These are phyloP conservation scores for Pantherophis vulpinus DNA, from an alignment of 2,797 vertebrate genomes.

Conservation along the genomic window DNA sequence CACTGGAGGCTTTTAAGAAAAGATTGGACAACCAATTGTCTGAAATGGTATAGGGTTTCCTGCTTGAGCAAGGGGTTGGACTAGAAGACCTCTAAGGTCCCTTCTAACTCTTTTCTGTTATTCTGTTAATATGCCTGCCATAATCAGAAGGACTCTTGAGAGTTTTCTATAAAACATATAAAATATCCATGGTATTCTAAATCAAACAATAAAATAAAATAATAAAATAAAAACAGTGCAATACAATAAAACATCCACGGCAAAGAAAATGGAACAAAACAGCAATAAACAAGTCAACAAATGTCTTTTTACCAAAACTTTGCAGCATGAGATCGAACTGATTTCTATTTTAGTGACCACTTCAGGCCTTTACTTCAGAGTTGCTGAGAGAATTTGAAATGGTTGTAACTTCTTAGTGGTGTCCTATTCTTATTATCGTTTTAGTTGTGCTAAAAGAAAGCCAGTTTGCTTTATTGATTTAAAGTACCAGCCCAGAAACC, in stretches of 20 bases:
- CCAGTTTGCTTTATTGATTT: neutral
- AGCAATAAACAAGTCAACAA: neutral
- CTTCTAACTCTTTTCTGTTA: no score
- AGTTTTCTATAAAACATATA: neutral
- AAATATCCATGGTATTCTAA: neutral
- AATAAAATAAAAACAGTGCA: neutral
- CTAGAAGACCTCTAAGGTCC: no score
- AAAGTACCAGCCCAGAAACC: neutral
- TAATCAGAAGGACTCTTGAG: neutral
- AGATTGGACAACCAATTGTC: neutral
- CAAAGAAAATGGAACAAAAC: neutral
- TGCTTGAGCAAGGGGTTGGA: no score
- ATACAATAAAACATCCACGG: neutral
- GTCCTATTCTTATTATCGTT: neutral
- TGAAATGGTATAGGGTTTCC: neutral
- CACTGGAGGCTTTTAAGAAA: neutral
- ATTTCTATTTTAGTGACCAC: neutral
- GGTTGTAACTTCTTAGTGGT: neutral
- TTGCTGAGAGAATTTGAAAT: neutral
- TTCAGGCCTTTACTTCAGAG: neutral
- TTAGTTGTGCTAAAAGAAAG: neutral
- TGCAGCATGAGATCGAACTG: neutral
- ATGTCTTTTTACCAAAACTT: neutral
- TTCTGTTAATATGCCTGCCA: neutral
- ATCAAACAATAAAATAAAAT: neutral